Evolutionary conservation across 2,888 invertebrate species (phyloP).

Genomic region (Caenorhabditis panamensis): DNA sequence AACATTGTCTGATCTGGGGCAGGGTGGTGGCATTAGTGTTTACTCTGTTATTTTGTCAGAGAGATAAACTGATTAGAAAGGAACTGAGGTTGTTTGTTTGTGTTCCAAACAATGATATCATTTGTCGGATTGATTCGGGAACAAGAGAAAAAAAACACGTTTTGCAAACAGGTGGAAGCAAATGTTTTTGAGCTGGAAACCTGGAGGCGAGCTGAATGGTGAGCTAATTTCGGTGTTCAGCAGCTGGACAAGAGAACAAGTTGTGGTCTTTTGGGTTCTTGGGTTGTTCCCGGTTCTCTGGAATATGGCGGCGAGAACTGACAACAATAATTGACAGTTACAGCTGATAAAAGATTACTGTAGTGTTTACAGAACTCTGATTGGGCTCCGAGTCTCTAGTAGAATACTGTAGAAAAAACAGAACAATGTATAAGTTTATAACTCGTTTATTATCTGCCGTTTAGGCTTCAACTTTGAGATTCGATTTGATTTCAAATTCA

Average conservation of each 20-base stretch:
- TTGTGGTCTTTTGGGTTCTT: not conserved
- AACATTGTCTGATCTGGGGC: constrained; percentile 3
- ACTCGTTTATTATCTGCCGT: no score
- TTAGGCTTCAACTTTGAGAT: no score
- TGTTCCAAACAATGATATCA: not conserved
- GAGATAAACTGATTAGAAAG: not conserved
- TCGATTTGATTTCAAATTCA: not conserved
- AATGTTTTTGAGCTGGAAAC: not conserved
- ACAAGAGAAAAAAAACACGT: not conserved
- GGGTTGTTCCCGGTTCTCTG: no score
- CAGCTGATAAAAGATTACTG: no score
- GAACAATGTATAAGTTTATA: no score
- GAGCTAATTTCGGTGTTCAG: not conserved
- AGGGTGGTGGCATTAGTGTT: not conserved
- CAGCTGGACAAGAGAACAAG: not conserved
- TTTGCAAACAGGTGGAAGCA: not conserved
- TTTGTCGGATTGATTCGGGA: not conserved
- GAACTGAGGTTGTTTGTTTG: not conserved
- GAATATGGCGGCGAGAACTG: no score
- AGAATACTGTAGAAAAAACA: no score
- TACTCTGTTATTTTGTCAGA: no score
- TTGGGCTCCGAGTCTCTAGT: no score
- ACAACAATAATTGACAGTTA: no score
- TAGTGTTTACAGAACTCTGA: no score
- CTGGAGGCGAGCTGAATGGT: no score